A percentile compares a stretch with the other conserved stretches of the same genome.
Evolutionary conservation across 2,113 vertebrate species (phyloP).

Genomic region (Paralichthys olivaceus): DNA sequence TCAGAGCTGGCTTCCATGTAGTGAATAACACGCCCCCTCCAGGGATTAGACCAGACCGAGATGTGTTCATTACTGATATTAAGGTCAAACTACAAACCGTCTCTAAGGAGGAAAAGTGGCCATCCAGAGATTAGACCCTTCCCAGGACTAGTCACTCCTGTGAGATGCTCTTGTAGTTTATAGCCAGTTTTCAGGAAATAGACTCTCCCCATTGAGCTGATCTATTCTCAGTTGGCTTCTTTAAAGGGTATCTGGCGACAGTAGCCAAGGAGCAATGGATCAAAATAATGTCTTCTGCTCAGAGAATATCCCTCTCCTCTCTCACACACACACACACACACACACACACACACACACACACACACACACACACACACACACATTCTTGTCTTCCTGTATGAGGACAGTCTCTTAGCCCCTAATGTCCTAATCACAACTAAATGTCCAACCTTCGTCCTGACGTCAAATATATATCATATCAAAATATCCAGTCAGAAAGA

Average conservation of each 20-base stretch:
- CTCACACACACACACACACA: background rate
- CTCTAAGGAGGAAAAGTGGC: background rate
- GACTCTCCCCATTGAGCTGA: background rate
- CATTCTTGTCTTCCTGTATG: too few species aligned
- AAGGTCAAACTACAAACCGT: background rate
- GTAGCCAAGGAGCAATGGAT: background rate
- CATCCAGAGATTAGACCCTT: constrained; percentile 32
- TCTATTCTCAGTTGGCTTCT: background rate
- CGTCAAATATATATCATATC: too few species aligned
- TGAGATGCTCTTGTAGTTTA: background rate
- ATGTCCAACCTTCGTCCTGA: too few species aligned
- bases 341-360: background rate
- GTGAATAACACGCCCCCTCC: constrained; percentile 17
- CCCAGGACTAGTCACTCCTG: constrained; percentile 1
- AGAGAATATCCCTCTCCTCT: constrained; percentile 25
- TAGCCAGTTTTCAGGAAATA: background rate
- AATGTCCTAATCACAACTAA: too few species aligned
- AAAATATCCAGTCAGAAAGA: background rate
- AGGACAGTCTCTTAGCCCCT: too few species aligned
- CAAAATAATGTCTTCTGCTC: constrained; percentile 5
- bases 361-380: constrained; percentile 10
- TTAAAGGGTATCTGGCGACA: constrained; percentile 32
- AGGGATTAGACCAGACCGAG: constrained; percentile 16
- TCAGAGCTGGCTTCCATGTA: constrained; percentile 8
- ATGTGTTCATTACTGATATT: constrained; percentile 32